Percentiles rank a stretch among this genome's conserved stretches.
phyloP scores from a whole-genome alignment of 2,797 vertebrate species.

The Spinibarbus caldwelli region DNA sequence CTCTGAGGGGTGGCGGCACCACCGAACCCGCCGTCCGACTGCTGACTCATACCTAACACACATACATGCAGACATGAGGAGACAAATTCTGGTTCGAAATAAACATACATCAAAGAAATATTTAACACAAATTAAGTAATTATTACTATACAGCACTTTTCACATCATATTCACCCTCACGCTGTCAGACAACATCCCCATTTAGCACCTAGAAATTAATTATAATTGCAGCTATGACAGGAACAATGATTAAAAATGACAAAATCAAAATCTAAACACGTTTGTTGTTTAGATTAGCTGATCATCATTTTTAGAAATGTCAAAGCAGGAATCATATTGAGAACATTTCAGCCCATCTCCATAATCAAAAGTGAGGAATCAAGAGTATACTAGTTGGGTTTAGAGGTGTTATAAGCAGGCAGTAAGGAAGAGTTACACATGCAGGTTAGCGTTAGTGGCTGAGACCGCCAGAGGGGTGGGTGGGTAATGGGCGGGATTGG shows the following conservation, averaged over 20 bases:
- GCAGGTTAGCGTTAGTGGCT: slow-evolving; percentile 53
- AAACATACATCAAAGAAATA: background rate
- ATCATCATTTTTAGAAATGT: slow-evolving; percentile 27
- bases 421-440: slow-evolving; percentile 35
- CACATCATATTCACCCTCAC: background rate
- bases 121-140: background rate
- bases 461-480: background rate
- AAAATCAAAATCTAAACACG: no score
- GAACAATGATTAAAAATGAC: background rate
- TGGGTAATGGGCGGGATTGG: background rate
- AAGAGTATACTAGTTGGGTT: background rate
- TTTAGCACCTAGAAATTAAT: background rate
- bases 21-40: slow-evolving; percentile 91
- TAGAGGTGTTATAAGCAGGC: slow-evolving; percentile 24
- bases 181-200: slow-evolving; percentile 6
- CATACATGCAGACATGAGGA: slow-evolving; percentile 50
- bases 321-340: slow-evolving; percentile 21
- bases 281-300: slow-evolving; percentile 12
- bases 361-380: slow-evolving; percentile 21
- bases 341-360: slow-evolving; percentile 30
- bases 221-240: background rate
- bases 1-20: slow-evolving; percentile 94
- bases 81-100: background rate
- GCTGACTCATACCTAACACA: slow-evolving; percentile 92
- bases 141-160: background rate